Base-by-base conservation (phyloP, 2,888 invertebrate species). In the Mamestra brassicae region DNA sequence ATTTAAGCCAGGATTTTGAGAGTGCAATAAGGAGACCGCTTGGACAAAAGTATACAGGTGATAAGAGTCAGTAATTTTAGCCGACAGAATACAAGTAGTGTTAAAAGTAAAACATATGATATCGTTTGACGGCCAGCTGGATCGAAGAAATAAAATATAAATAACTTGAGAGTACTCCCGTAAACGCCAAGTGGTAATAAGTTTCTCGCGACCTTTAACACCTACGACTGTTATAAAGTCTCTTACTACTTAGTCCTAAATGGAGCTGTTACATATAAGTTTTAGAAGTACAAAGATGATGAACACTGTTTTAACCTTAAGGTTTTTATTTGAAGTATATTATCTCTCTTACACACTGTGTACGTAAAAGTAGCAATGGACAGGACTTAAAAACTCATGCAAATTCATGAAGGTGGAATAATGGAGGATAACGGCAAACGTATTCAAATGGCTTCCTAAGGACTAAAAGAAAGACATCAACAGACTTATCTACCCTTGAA, bases 171-270 rank as follows among this genome's bases (percentile, higher is more conserved):
- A 45, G 11, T 36, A 38, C n/a, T 45, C 45, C 17, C 3, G 13
- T 78, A 64, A 70, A 8, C 54, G 36, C 15, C 7, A 52, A 57
- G 47, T 4, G 4, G 17, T n/a, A 63, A 47, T 70, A 78, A 64
- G n/a, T 71, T 60, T 38, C 36, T 26, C 50, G 34, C n/a, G 54
- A 78, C 64, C 77, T 78, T 78, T 71, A 26, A 71, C 76, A 66
- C 62, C 47, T 79, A 67, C 62, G 26, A 47, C 38, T 34, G 38
- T 17, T 47, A 11, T 10, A 57, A 11, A 50, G 47, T 34, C n/a
- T 54, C 64, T 26, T 26, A 26, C 26, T 26, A 58, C 42, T 42
- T 36, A 57, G 38, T 26, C 0, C 34, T 54, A 34, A 45, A 8
- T 64, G 47, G 47, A 50, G 54, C 34, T 2, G 26, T 50, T 78